Evolutionary conservation across 2,888 invertebrate genomes (phyloP).

Genomic region (Drosophila setosimentum): DNA sequence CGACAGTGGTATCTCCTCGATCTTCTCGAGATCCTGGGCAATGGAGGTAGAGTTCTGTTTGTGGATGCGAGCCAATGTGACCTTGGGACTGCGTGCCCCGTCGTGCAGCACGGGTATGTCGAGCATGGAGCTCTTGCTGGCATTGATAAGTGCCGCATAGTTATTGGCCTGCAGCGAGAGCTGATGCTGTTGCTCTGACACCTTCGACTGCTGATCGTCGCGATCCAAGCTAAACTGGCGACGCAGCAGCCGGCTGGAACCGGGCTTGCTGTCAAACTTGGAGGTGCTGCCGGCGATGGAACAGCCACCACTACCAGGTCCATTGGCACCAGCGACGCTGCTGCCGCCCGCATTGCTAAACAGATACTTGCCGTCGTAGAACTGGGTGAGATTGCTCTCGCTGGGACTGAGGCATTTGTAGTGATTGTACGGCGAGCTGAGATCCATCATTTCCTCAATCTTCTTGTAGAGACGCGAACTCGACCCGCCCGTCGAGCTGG

Average conservation of each 20-base stretch:
- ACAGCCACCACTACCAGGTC: conserved; percentile 71
- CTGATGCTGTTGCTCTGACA: conserved; percentile 75
- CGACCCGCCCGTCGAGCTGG: conserved; percentile 83
- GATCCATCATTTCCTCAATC: conserved; percentile 86
- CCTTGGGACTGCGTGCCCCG: conserved; percentile 82
- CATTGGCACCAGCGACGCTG: conserved; percentile 49
- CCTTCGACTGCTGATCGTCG: conserved; percentile 86
- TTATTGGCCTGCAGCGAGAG: conserved; percentile 72
- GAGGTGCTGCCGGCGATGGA: conserved; percentile 61
- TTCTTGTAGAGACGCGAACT: conserved; percentile 84
- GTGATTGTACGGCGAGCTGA: conserved; percentile 91
- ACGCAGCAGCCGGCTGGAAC: conserved; percentile 86
- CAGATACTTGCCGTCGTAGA: conserved; percentile 84
- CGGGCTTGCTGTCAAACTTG: conserved; percentile 84
- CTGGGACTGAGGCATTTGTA: conserved; percentile 90
- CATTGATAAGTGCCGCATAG: conserved; percentile 63
- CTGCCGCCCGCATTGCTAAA: conserved; percentile 63
- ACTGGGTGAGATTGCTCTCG: conserved; percentile 86
- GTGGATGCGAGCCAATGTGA: conserved; percentile 85
- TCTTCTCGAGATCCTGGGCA: conserved; percentile 89
- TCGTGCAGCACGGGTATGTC: conserved; percentile 84
- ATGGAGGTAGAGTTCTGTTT: conserved; percentile 90
- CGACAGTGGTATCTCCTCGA: conserved; percentile 88
- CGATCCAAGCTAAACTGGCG: conserved; percentile 90
- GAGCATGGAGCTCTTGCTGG: conserved; percentile 75